Evolutionary conservation across 2,888 invertebrate species (phyloP).

Genomic region (Phengaris alcon): DNA sequence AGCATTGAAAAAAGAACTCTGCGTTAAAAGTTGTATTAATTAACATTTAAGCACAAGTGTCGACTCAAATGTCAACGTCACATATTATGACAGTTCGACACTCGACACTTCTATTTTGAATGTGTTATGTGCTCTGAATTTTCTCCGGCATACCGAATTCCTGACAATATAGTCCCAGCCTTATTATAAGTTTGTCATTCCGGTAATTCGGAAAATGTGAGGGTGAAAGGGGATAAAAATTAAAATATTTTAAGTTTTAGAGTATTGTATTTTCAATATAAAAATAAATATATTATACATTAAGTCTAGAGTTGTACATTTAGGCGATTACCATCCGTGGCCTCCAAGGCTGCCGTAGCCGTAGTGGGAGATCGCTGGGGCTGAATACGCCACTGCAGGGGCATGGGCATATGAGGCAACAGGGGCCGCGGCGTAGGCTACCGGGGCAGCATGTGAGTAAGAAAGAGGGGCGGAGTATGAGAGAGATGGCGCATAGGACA

Average conservation of each 20-base stretch:
- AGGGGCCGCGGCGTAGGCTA: slow-evolving; percentile 46
- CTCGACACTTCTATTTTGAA: too few species aligned
- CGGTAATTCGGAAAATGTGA: too few species aligned
- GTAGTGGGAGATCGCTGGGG: slow-evolving; percentile 67
- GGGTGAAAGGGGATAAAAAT: too few species aligned
- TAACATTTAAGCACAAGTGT: too few species aligned
- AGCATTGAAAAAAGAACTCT: too few species aligned
- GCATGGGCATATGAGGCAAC: slow-evolving; percentile 46
- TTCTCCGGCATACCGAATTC: too few species aligned
- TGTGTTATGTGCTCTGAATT: too few species aligned
- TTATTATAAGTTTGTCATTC: too few species aligned
- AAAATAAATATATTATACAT: slow-evolving; percentile 65
- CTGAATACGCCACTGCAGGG: slow-evolving; percentile 67
- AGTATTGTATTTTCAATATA: slow-evolving; percentile 64
- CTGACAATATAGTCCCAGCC: too few species aligned
- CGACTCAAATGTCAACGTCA: too few species aligned
- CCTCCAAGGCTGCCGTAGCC: slow-evolving; percentile 80
- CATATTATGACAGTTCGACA: too few species aligned
- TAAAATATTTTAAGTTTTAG: slow-evolving; percentile 35
- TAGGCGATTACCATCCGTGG: slow-evolving; percentile 59
- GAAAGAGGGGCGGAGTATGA: slow-evolving; percentile 46
- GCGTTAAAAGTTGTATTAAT: too few species aligned
- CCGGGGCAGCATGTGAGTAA: slow-evolving; percentile 47
- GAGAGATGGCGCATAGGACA: slow-evolving; percentile 61
- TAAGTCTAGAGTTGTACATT: slow-evolving; percentile 56